These are phyloP conservation scores for Corythoichthys intestinalis DNA, from an alignment of 2,113 vertebrate species.

Conservation along the genomic window DNA sequence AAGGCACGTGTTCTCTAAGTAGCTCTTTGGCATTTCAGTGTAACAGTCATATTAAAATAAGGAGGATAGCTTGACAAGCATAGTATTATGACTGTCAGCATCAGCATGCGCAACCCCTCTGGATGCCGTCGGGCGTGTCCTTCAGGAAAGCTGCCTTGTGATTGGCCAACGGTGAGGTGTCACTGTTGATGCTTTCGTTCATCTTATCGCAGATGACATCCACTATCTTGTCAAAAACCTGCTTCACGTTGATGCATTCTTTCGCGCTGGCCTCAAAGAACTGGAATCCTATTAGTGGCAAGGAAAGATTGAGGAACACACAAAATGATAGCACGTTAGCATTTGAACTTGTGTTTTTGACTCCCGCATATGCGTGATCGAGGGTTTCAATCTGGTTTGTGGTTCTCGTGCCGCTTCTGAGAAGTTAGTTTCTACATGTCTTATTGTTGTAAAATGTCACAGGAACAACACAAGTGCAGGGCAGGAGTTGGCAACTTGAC, in stretches of 20 bases:
- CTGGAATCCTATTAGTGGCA: slow-evolving; percentile 74
- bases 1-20: slow-evolving; percentile 35
- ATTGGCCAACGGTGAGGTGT: slow-evolving; percentile 41
- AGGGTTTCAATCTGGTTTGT: no score
- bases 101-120: slow-evolving; percentile 79
- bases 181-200: slow-evolving; percentile 79
- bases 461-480: no score
- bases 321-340: not conserved
- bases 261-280: slow-evolving; percentile 90
- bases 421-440: no score
- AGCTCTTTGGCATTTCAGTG: slow-evolving; percentile 48
- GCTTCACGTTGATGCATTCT: slow-evolving; percentile 87
- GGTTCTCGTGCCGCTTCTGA: no score
- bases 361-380: no score
- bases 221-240: slow-evolving; percentile 85
- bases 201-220: slow-evolving; percentile 88
- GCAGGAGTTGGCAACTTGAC: no score
- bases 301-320: no score
- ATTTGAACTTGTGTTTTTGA: not conserved
- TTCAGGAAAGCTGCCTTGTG: slow-evolving; percentile 65
- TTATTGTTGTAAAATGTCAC: no score
- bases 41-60: slow-evolving; percentile 37
- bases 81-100: slow-evolving; percentile 12
- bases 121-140: slow-evolving; percentile 57
- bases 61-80: not conserved